These are phyloP conservation scores for Rallus crepitans DNA, from an alignment of 2,797 vertebrate genomes.

Conservation along the genomic window DNA sequence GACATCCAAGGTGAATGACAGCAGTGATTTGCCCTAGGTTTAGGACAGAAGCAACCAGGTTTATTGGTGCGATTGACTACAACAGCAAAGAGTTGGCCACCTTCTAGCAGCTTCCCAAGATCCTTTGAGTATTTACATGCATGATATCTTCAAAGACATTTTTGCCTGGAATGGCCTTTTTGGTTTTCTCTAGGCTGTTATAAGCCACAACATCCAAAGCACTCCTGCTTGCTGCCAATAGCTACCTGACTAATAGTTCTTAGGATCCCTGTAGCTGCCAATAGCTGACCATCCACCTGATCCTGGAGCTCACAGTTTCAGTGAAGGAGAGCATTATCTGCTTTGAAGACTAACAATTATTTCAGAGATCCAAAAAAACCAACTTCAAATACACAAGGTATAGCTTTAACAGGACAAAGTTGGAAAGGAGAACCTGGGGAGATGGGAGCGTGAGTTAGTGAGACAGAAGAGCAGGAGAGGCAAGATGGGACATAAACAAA, in stretches of 20 bases:
- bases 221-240: neutral
- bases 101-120: neutral
- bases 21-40: neutral
- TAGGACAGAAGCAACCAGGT: neutral
- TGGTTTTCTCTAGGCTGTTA: neutral
- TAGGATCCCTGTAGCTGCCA: rapidly evolving
- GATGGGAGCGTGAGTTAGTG: neutral
- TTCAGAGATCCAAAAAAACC: neutral
- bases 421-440: neutral
- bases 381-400: neutral
- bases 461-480: neutral
- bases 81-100: neutral
- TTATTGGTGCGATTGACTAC: neutral
- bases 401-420: neutral
- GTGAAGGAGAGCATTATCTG: neutral
- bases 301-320: neutral
- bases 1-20: neutral
- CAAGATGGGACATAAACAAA: neutral
- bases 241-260: neutral
- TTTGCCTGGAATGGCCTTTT: neutral
- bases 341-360: rapidly evolving
- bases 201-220: neutral
- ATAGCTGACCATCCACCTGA: neutral
- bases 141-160: neutral
- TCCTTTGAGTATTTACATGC: neutral